A percentile compares a stretch with the other conserved stretches of the same genome.
These are phyloP conservation scores for Tenthredo amoena DNA, from an alignment of 2,888 invertebrate genomes.

Conservation along the genomic window DNA sequence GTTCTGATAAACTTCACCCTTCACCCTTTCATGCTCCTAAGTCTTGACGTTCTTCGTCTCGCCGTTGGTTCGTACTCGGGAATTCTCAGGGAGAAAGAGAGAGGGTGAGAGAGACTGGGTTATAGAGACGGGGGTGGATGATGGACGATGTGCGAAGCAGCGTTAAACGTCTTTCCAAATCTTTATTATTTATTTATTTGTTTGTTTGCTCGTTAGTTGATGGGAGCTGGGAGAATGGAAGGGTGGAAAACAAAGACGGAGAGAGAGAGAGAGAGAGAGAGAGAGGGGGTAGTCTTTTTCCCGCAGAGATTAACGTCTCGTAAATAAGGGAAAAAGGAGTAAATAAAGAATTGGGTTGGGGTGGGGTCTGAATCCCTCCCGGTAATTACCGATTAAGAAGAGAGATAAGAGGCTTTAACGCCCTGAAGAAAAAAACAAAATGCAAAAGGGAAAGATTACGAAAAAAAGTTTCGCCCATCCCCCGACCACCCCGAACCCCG, in stretches of 20 bases:
- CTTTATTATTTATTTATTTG: neutral
- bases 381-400: conserved; percentile 47
- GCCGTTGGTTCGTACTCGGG: neutral
- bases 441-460: conserved; percentile 36
- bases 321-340: conserved; percentile 37
- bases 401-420: conserved; percentile 47
- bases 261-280: neutral
- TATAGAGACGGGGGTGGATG: neutral
- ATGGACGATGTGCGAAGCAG: neutral
- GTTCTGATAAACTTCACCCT: conserved; percentile 65
- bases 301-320: conserved; percentile 45
- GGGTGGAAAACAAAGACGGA: neutral
- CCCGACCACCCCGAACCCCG: no score
- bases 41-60: conserved; percentile 33
- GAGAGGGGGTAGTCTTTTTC: neutral
- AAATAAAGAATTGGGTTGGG: conserved; percentile 36
- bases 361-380: conserved; percentile 17
- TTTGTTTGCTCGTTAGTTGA: neutral
- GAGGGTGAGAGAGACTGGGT: neutral
- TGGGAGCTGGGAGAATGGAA: neutral
- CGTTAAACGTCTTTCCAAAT: neutral
- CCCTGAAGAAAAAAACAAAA: conserved; percentile 21
- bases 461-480: neutral
- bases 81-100: neutral
- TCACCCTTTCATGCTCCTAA: neutral